These are phyloP conservation scores for Mellilla xanthometata DNA, from an alignment of 2,888 invertebrate genomes.

Conservation along the genomic window DNA sequence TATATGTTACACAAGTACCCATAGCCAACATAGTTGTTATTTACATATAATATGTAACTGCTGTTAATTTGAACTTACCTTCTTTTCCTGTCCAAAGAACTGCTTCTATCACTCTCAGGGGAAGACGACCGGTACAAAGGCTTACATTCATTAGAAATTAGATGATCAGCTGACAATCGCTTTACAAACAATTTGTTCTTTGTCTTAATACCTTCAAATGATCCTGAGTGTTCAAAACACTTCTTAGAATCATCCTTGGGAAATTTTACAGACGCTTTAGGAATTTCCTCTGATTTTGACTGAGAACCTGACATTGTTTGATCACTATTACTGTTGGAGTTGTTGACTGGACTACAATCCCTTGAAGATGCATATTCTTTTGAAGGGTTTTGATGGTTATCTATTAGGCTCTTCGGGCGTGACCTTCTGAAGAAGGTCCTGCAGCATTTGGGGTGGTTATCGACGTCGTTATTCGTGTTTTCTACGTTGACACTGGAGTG, in stretches of 20 bases:
- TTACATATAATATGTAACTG: not conserved
- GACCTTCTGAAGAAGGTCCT: conserved; percentile 72
- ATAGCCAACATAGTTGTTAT: conserved; percentile 14
- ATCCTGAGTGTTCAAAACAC: conserved; percentile 72
- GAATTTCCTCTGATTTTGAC: conserved; percentile 69
- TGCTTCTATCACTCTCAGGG: conserved; percentile 75
- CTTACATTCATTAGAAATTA: conserved; percentile 69
- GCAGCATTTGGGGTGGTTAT: conserved; percentile 66
- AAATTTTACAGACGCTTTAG: conserved; percentile 68
- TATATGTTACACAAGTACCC: conserved; percentile 19
- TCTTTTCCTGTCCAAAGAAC: conserved; percentile 71
- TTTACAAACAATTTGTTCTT: conserved; percentile 75
- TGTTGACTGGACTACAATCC: conserved; percentile 64
- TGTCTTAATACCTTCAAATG: conserved; percentile 73
- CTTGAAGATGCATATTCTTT: conserved; percentile 59
- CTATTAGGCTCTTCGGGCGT: conserved; percentile 69
- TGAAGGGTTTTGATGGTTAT: conserved; percentile 44
- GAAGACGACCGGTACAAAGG: conserved; percentile 70
- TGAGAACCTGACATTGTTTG: conserved; percentile 58
- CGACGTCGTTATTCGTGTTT: conserved; percentile 55
- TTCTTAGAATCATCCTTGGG: conserved; percentile 69
- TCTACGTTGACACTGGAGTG: conserved; percentile 44
- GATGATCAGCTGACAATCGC: conserved; percentile 74
- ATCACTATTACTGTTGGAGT: conserved; percentile 66
- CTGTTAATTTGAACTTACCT: conserved; percentile 53